A percentile compares a stretch with the other conserved stretches of the same genome.
These are phyloP conservation scores for Lobophora halterata DNA, from an alignment of 2,888 invertebrate species.

Conservation along the genomic window DNA sequence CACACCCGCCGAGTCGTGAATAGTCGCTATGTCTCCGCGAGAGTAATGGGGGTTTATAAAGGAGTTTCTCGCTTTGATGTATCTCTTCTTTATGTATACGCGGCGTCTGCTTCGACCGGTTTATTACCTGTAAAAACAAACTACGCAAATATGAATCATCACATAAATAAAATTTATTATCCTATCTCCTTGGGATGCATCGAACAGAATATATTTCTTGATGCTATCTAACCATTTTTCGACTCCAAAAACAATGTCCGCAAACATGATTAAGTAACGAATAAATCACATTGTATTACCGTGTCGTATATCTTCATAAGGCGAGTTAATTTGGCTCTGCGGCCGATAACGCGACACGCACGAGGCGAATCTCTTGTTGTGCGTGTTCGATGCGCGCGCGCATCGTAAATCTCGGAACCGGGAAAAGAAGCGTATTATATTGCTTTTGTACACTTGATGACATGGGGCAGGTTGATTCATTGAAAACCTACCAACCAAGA, in stretches of 20 bases:
- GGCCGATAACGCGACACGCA: slow-evolving; percentile 65
- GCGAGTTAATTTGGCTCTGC: slow-evolving; percentile 64
- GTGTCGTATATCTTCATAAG: slow-evolving; percentile 66
- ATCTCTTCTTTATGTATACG: slow-evolving; percentile 25
- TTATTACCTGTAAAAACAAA: slow-evolving; percentile 32
- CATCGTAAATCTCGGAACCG: slow-evolving; percentile 53
- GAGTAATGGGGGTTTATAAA: slow-evolving; percentile 34
- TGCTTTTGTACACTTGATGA: slow-evolving; percentile 29
- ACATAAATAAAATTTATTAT: slow-evolving; percentile 23
- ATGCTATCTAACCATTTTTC: slow-evolving; percentile 21
- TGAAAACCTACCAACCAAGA: slow-evolving; percentile 7
- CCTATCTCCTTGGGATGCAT: slow-evolving; percentile 4
- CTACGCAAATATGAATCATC: slow-evolving; percentile 30
- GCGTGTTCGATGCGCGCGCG: slow-evolving; percentile 55
- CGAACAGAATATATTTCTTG: slow-evolving; percentile 9
- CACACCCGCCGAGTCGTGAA: slow-evolving; percentile 49
- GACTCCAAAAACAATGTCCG: slow-evolving; percentile 20
- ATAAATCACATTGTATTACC: slow-evolving; percentile 45
- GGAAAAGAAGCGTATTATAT: slow-evolving; percentile 23
- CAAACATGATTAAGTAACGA: slow-evolving; percentile 31
- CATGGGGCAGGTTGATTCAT: slow-evolving; percentile 18
- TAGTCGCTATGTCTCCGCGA: slow-evolving; percentile 45
- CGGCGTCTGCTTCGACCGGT: slow-evolving; percentile 21
- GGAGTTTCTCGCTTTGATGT: slow-evolving; percentile 32
- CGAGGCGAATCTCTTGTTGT: slow-evolving; percentile 47